These are phyloP conservation scores for Poeciliopsis paucimaculata DNA, from an alignment of 2,797 vertebrate genomes.

Conservation along the genomic window DNA sequence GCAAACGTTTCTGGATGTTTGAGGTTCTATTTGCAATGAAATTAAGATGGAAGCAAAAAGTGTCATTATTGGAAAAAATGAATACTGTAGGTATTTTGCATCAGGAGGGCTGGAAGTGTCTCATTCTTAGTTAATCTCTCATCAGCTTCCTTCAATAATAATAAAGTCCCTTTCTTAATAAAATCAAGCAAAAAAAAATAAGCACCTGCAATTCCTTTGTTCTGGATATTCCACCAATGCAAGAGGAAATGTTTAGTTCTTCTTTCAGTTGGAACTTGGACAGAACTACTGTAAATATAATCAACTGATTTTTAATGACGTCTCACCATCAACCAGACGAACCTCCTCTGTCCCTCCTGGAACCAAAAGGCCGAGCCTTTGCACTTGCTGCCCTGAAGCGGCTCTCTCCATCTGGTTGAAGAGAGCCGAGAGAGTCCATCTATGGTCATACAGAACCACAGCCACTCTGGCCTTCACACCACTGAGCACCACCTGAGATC, in stretches of 20 bases:
- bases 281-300: neutral
- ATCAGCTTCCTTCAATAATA: neutral
- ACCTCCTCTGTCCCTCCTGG: conserved; percentile 84
- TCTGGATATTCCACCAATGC: neutral
- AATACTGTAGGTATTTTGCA: too few relatives aligned
- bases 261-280: neutral
- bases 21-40: too few relatives aligned
- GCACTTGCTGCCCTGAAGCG: conserved; percentile 72
- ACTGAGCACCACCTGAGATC: conserved; percentile 81
- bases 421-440: conserved; percentile 81
- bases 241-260: neutral
- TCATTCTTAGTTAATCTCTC: too few relatives aligned
- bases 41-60: too few relatives aligned
- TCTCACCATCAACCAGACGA: conserved; percentile 81
- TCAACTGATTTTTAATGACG: neutral
- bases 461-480: conserved; percentile 76
- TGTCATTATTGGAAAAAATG: too few relatives aligned
- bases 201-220: neutral
- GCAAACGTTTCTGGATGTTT: too few relatives aligned
- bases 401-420: conserved; percentile 75
- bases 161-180: neutral
- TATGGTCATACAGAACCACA: conserved; percentile 83
- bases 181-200: neutral
- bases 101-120: too few relatives aligned
- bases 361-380: conserved; percentile 84